Evolutionary conservation across 2,888 invertebrate genomes (phyloP).

Genomic region (Phragmatobia fuliginosa): DNA sequence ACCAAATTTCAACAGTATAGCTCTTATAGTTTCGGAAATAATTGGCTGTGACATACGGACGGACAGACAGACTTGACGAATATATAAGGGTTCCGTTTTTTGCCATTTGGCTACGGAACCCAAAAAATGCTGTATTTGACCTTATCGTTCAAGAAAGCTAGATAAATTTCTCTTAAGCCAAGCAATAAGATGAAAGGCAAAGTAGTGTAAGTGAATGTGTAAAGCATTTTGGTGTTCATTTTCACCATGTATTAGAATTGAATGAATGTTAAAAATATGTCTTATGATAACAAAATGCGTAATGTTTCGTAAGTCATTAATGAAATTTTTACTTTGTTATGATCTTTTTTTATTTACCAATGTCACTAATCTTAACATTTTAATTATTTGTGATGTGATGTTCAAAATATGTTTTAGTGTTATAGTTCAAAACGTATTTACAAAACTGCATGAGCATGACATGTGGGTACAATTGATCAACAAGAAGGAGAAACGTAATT

Average conservation of each 20-base stretch:
- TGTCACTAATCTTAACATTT: too few relatives aligned
- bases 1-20: too few relatives aligned
- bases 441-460: constrained; percentile 72
- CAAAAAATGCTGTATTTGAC: background rate
- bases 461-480: constrained; percentile 39
- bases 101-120: too few relatives aligned
- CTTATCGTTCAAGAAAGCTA: background rate
- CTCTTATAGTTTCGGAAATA: too few relatives aligned
- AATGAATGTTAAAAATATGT: background rate
- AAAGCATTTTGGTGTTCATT: background rate
- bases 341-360: background rate
- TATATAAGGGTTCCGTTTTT: too few relatives aligned
- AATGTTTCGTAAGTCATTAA: background rate
- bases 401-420: background rate
- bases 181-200: background rate
- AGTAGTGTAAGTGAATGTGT: background rate
- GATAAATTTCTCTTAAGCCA: background rate
- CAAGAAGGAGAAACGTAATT: background rate
- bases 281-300: background rate
- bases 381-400: too few relatives aligned
- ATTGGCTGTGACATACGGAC: too few relatives aligned
- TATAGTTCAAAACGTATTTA: constrained; percentile 27
- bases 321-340: background rate
- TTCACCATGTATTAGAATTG: background rate
- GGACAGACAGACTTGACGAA: too few relatives aligned